Evolutionary conservation across 2,797 vertebrate genomes (phyloP).

Genomic region (Anguilla obscura): DNA sequence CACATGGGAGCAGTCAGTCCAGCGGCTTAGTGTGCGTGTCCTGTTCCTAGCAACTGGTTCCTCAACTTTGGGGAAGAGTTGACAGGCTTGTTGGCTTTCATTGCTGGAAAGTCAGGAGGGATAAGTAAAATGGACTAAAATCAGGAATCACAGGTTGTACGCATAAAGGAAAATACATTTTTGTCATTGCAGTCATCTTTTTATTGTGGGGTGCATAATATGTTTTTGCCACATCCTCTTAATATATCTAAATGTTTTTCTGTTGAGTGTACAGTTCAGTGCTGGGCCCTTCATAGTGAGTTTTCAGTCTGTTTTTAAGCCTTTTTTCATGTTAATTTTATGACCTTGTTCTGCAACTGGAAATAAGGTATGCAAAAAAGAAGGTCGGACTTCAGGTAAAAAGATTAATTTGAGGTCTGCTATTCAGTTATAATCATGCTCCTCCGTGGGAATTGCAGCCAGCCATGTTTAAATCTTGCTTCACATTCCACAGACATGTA

Average conservation of each 20-base stretch:
- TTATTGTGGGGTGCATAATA: not conserved
- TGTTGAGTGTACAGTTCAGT: not conserved
- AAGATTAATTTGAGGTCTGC: not conserved
- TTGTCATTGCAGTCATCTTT: not conserved
- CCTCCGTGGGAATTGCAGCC: not conserved
- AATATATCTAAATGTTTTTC: not conserved
- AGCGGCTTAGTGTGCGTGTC: not conserved
- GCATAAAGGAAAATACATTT: not conserved
- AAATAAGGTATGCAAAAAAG: not conserved
- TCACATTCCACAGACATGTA: slow-evolving; percentile 1
- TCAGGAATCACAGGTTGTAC: not conserved
- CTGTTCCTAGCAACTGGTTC: not conserved
- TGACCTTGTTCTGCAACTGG: not conserved
- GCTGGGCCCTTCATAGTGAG: not conserved
- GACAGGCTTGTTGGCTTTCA: not conserved
- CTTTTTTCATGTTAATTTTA: not conserved
- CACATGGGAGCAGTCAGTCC: not conserved
- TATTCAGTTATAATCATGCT: not conserved
- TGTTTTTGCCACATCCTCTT: not conserved
- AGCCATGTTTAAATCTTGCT: not conserved
- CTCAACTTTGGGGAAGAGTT: not conserved
- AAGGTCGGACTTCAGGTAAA: not conserved
- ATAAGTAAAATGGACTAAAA: not conserved
- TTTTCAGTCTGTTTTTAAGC: not conserved
- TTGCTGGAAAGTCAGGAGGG: not conserved